Conservation (phyloP, 2,113 vertebrate species). For the Tonatia bakeri region DNA sequence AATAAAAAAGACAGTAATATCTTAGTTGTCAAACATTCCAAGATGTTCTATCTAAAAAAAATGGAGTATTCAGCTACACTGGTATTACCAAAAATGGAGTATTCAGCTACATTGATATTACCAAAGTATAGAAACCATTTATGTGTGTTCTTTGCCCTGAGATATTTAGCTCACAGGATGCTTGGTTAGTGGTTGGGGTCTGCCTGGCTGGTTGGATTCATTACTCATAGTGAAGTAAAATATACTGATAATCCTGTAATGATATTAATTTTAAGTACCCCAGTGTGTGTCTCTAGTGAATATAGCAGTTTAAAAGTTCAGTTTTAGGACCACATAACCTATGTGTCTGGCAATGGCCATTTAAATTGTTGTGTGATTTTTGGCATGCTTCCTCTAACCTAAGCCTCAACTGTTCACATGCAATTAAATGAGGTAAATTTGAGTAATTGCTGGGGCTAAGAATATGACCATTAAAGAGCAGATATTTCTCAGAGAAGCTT, state of each 20-base stretch:
- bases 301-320: neutral
- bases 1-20: neutral
- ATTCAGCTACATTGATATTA: neutral
- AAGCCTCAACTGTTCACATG: neutral
- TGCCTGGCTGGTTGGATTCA: neutral
- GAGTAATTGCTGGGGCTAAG: neutral
- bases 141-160: neutral
- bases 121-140: neutral
- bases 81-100: neutral
- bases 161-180: neutral
- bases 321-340: neutral
- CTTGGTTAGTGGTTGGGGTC: neutral
- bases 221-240: neutral
- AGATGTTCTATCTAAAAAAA: neutral
- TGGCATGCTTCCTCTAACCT: neutral
- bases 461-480: neutral
- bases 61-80: neutral
- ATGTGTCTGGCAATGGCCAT: neutral
- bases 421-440: neutral
- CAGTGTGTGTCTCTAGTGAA: neutral
- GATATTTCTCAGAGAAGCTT: neutral
- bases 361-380: neutral
- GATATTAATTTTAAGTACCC: neutral
- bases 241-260: neutral
- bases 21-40: neutral